Percentiles rank a stretch among this genome's conserved stretches.
Conservation (phyloP, 2,797 vertebrate genomes). For the Sebastes umbrosus region DNA sequence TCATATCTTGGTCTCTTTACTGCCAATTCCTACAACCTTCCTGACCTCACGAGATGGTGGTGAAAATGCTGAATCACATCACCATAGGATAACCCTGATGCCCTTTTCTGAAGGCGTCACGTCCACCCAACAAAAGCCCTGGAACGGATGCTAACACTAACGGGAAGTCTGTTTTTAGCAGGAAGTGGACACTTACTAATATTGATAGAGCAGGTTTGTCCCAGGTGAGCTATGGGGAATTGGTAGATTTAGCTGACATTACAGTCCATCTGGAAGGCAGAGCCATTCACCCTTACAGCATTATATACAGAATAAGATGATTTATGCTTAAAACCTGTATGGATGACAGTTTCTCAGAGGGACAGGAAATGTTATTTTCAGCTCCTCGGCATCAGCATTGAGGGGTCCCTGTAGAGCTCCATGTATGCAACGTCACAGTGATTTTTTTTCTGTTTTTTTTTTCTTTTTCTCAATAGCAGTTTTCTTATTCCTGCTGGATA, state of each 20-base stretch:
- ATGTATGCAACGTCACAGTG: constrained; percentile 23
- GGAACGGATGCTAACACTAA: constrained; percentile 3
- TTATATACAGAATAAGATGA: constrained; percentile 66
- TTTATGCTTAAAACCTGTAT: constrained; percentile 71
- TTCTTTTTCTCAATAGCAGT: not conserved
- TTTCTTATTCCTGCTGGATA: not conserved
- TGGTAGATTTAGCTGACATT: constrained; percentile 80
- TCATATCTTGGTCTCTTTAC: not conserved
- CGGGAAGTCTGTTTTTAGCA: constrained; percentile 73
- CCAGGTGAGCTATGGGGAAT: constrained; percentile 57
- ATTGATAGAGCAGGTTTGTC: constrained; percentile 78
- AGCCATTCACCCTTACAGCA: constrained; percentile 58
- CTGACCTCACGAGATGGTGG: not conserved
- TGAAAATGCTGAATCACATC: constrained; percentile 41
- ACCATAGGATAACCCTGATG: not conserved
- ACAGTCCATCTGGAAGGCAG: constrained; percentile 57
- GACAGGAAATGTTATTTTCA: constrained; percentile 68
- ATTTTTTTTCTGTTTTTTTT: not conserved
- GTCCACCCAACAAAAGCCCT: not conserved
- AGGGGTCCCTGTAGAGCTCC: constrained; percentile 36
- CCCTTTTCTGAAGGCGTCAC: constrained; percentile 30
- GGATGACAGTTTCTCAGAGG: constrained; percentile 61
- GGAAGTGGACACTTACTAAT: constrained; percentile 77
- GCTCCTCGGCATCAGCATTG: constrained; percentile 57
- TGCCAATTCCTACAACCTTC: not conserved